Base-by-base conservation (phyloP, 2,797 vertebrate genomes). In the Darevskia mixta region DNA sequence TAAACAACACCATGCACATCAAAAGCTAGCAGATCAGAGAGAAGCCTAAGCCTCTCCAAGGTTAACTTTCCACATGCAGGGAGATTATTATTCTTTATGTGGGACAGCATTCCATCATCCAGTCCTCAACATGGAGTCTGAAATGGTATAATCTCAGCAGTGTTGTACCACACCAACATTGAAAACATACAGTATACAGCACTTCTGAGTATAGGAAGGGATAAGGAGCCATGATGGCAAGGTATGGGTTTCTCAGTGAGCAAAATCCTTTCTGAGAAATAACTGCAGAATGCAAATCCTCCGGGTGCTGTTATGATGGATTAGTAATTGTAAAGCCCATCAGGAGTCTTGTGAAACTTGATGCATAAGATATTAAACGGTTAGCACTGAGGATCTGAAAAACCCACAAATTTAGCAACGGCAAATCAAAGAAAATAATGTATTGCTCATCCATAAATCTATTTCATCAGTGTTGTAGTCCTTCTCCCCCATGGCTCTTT, bases 251-350 rank as follows among this genome's bases (percentile, higher is more conserved):
- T 5, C 18, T 35, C 43, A 35, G 49, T 25, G 27, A 66, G 35
- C 55, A 61, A 18, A 72, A 23, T 20, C 15, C 23, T 77, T 32
- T 5, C 25, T 77, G 72, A 82, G 72, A 66, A 64, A 58, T 38
- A 61, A 35, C 67, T 20, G 29, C 69, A n/a, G 38, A 66, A 73
- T 73, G 69, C 23, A 43, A 80, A 80, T 86, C 79, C 61, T 78
- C 49, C 1, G 84, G 88, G 49, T 78, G 35, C 80, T 89, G 45
- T 83, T 78, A 61, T 72, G 66, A 72, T 38, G 35, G 66, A 72
- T 83, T 89, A 78, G 23, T 79, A 82, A 61, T 78, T 82, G 72
- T 29, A 58, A 77, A 69, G 29, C 38, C 45, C 73, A 79, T 71
- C 49, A 82, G 66, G 66, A 79, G 43, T 18, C 73, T 78, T 78